Conservation (phyloP, 2,113 vertebrate species). For the Ginglymostoma cirratum region DNA sequence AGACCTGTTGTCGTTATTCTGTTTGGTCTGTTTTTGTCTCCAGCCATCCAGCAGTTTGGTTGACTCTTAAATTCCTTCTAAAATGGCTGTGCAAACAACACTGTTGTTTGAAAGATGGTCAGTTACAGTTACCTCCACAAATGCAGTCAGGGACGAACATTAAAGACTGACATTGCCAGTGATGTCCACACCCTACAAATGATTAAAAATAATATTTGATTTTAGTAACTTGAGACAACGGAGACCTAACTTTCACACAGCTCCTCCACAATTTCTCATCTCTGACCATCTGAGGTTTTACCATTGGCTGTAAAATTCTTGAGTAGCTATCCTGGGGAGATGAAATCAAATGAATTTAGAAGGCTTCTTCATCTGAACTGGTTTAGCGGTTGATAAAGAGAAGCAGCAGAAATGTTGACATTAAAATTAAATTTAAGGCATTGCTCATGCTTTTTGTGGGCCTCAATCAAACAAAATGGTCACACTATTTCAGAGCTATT, state of each 20-base stretch:
- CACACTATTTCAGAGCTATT: not conserved
- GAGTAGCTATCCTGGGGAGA: not conserved
- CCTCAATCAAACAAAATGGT: not conserved
- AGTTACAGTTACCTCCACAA: not conserved
- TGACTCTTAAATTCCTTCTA: not conserved
- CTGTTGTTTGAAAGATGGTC: not conserved
- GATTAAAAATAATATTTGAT: not conserved
- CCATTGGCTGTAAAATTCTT: not conserved
- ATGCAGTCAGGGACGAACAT: not conserved
- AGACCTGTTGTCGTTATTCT: not conserved
- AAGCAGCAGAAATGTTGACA: not conserved
- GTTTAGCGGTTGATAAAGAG: not conserved
- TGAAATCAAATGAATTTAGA: not conserved
- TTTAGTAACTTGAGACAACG: not conserved
- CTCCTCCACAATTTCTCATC: not conserved
- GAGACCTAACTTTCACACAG: too few species aligned
- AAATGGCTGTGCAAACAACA: not conserved
- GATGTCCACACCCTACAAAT: too few species aligned
- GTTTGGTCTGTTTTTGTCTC: not conserved
- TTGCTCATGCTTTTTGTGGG: not conserved
- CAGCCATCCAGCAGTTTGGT: too few species aligned
- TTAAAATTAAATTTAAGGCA: not conserved
- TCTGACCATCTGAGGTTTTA: not conserved
- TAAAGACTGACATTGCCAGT: not conserved
- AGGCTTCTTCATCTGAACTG: not conserved